Base-by-base conservation (phyloP, 2,113 vertebrate genomes). In the Falcunculus frontatus region DNA sequence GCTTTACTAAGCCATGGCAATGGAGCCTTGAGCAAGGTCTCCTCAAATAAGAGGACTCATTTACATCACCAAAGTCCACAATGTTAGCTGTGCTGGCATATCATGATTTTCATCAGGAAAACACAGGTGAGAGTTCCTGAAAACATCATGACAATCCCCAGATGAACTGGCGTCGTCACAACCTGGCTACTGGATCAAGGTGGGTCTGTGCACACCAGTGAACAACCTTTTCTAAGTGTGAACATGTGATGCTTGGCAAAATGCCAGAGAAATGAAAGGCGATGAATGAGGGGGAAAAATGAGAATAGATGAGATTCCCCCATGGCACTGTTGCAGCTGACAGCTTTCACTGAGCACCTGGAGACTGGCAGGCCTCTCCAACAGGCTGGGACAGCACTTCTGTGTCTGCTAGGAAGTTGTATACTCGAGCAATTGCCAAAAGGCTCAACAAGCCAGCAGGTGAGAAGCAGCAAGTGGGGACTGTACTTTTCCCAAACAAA, bases 11-110 rank as follows among this genome's bases (percentile, higher is more conserved):
- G 84, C 39, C 52, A 41, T 11, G 27, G 60, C 49, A 84, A 84
- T 0, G 0, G 37, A 82, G 55, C 82, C 55, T 63, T 39, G 15
- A 84, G 87, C 47, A 72, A 63, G 41, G 39, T 60, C 76, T 93
- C 42, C 79, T 77, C 0, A 0, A 73, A 21, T 32, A 52, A 22
- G 32, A 59, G 18, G 35, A 42, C 26, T 70, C 49, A 9, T 52
- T 92, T 56, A 56, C 32, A 55, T 27, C 23, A 16, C 33, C 0
- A 0, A 50, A 47, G 39, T 15, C 39, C 33, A 67, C 0, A 0
- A 1, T 65, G 49, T 65, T 59, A 63, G 41, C 47, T 78, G 27
- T 32, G 52, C 56, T 64, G 23, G 35, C 22, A 78, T 41, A 46
- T 52, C 4, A 2, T 18, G 9, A 22, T 56, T 86, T 67, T 62